These are phyloP conservation scores for Pristionchus mayeri DNA, from an alignment of 2,888 invertebrate genomes.

Conservation along the genomic window DNA sequence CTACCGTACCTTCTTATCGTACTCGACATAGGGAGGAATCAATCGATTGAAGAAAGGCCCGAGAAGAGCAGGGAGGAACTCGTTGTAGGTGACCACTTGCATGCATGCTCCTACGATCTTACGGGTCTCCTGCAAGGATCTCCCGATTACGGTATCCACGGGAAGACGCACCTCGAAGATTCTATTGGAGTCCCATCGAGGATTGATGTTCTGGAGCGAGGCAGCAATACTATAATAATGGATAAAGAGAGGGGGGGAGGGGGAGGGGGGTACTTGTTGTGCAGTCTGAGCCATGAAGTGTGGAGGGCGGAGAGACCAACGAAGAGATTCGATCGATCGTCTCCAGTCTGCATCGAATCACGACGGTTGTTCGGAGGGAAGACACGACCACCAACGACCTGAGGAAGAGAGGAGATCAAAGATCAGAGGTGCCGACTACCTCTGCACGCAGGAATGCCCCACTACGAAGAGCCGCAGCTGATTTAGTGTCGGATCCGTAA, in stretches of 20 bases:
- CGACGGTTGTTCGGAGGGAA: conserved; percentile 61
- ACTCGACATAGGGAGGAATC: conserved; percentile 85
- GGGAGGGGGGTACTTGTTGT: conserved; percentile 83
- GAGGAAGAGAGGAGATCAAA: neutral
- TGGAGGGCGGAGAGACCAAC: conserved; percentile 80
- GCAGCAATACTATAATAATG: conserved; percentile 65
- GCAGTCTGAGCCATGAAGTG: conserved; percentile 87
- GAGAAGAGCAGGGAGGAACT: conserved; percentile 91
- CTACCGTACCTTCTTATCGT: conserved; percentile 37
- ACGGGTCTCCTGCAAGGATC: conserved; percentile 75
- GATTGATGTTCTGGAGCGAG: conserved; percentile 72
- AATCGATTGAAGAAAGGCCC: conserved; percentile 83
- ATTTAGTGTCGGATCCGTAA: conserved; percentile 69
- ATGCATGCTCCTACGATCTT: conserved; percentile 77
- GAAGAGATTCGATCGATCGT: conserved; percentile 63
- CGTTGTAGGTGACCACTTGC: conserved; percentile 78
- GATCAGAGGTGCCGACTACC: conserved; percentile 42
- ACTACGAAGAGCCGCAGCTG: conserved; percentile 61
- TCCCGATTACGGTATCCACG: neutral
- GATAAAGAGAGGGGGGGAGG: neutral
- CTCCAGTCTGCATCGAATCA: conserved; percentile 55
- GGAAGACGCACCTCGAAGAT: conserved; percentile 61
- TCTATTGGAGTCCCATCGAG: conserved; percentile 72
- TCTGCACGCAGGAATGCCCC: conserved; percentile 68
- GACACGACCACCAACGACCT: conserved; percentile 58